Evolutionary conservation across 2,113 vertebrate genomes (phyloP).

Genomic region (Podarcis cretensis): DNA sequence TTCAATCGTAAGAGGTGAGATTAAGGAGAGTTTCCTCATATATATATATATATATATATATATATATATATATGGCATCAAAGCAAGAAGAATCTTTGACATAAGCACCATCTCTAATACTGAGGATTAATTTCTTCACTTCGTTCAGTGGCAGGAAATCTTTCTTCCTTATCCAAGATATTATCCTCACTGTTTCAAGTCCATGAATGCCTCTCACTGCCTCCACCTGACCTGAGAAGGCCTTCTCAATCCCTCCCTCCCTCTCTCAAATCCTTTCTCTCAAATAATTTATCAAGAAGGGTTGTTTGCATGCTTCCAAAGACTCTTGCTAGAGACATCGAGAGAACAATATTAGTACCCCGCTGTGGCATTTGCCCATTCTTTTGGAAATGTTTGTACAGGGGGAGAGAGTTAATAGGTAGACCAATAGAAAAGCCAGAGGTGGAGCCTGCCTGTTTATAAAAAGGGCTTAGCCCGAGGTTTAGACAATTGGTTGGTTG

Average conservation of each 20-base stretch:
- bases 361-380: no score
- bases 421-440: no score
- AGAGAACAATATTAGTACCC: no score
- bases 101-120: conserved; percentile 8
- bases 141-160: background rate
- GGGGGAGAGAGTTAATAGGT: no score
- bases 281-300: fast-evolving
- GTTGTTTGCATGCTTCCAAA: background rate
- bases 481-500: no score
- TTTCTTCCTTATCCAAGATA: conserved; percentile 2
- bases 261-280: background rate
- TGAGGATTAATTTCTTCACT: conserved; percentile 52
- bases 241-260: background rate
- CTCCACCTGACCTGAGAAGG: background rate
- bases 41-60: background rate
- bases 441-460: no score
- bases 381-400: no score
- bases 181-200: background rate
- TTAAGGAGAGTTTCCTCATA: conserved; percentile 66
- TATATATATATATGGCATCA: conserved; percentile 32
- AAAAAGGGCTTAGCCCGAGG: no score
- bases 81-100: conserved; percentile 37
- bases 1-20: conserved; percentile 58
- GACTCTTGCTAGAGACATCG: background rate
- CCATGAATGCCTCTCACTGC: background rate